These are phyloP conservation scores for Himalopsyche tibetana DNA, from an alignment of 2,888 invertebrate species.

Conservation along the genomic window DNA sequence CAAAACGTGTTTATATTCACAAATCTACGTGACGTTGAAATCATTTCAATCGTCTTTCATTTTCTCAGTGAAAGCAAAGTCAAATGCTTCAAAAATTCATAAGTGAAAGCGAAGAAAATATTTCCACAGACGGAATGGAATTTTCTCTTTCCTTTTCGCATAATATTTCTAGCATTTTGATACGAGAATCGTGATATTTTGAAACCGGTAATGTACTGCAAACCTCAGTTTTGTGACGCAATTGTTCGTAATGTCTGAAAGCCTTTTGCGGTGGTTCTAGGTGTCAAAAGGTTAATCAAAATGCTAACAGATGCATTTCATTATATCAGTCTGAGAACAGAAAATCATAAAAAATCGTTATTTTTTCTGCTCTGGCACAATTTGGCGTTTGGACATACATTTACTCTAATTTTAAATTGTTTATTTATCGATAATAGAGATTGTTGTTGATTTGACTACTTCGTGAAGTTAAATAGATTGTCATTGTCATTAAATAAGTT, in stretches of 20 bases:
- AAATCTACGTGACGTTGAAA: neutral
- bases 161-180: constrained; percentile 6
- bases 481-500: too few species aligned
- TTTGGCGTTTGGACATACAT: too few species aligned
- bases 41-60: constrained; percentile 1
- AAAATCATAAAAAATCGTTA: too few species aligned
- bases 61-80: neutral
- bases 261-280: neutral
- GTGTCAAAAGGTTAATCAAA: constrained; percentile 39
- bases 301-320: neutral
- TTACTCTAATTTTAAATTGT: too few species aligned
- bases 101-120: constrained; percentile 36
- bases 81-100: constrained; percentile 25
- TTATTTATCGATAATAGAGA: too few species aligned
- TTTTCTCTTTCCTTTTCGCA: constrained; percentile 10
- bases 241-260: neutral
- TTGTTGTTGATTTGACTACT: too few species aligned
- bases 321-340: too few species aligned
- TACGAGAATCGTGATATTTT: constrained; percentile 41
- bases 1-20: too few species aligned
- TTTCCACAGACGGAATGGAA: constrained; percentile 11
- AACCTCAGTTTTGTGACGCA: constrained; percentile 23
- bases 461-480: too few species aligned
- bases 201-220: constrained; percentile 25
- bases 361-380: too few species aligned